A percentile compares a stretch with the other conserved stretches of the same genome.
These are phyloP conservation scores for Trichonephila clavipes DNA, from an alignment of 1,140 invertebrate species.

Conservation along the genomic window DNA sequence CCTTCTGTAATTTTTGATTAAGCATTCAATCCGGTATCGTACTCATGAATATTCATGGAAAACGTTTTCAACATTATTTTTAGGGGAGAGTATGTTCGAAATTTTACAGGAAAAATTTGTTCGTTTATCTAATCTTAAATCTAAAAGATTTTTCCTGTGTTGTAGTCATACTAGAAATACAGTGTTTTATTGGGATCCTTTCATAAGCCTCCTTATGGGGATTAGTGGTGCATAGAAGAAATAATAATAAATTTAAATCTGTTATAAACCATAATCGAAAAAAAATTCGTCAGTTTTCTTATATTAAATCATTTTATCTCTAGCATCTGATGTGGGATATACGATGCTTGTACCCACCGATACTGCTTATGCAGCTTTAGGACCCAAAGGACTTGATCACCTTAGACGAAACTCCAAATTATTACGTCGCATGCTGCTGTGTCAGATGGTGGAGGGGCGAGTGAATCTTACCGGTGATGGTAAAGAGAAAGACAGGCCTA, in stretches of 20 bases:
- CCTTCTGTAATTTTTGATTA: too few relatives aligned
- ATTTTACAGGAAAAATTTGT: too few relatives aligned
- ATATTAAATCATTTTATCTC: not conserved
- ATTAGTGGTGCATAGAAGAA: too few relatives aligned
- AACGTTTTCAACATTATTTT: too few relatives aligned
- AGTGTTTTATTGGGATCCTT: not conserved
- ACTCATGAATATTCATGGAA: too few relatives aligned
- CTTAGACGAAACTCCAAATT: conserved; percentile 44
- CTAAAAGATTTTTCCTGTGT: too few relatives aligned
- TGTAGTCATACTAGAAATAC: not conserved
- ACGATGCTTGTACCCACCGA: conserved; percentile 69
- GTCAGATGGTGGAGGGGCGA: conserved; percentile 55
- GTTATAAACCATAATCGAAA: too few relatives aligned
- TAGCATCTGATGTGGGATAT: conserved; percentile 39
- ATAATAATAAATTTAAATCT: too few relatives aligned
- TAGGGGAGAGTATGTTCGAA: too few relatives aligned
- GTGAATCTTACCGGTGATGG: conserved; percentile 7
- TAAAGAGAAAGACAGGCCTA: conserved; percentile 32
- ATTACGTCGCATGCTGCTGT: conserved; percentile 47
- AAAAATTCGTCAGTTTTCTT: not conserved
- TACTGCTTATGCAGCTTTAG: conserved; percentile 18
- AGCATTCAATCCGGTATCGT: too few relatives aligned
- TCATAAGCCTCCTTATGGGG: too few relatives aligned
- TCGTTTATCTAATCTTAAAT: too few relatives aligned
- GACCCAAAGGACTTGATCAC: not conserved